Conservation (phyloP, 1,140 invertebrate species). For the Ostrea edulis region DNA sequence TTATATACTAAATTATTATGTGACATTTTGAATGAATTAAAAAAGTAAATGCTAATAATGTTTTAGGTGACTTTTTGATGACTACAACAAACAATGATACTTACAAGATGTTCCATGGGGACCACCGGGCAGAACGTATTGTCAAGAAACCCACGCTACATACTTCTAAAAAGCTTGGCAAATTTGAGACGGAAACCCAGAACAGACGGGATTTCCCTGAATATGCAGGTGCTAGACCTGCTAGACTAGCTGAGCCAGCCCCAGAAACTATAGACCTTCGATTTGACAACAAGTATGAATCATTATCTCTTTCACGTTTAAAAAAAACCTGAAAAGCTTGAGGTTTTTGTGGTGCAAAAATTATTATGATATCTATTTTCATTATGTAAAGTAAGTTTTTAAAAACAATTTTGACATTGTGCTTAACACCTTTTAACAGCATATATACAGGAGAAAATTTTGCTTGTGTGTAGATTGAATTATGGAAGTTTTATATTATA, state of each 20-base stretch:
- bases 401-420: neutral
- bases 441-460: no score
- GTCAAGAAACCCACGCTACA: conserved; percentile 60
- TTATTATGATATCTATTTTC: neutral
- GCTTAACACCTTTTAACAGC: neutral
- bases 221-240: conserved; percentile 63
- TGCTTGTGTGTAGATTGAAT: no score
- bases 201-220: conserved; percentile 69
- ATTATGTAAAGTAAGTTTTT: neutral
- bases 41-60: no score
- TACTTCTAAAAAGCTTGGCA: conserved; percentile 57
- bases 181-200: conserved; percentile 70
- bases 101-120: conserved; percentile 69
- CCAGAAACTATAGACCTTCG: conserved; percentile 72
- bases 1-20: no score
- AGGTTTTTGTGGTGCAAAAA: neutral
- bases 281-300: conserved; percentile 74
- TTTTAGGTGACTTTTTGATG: conserved; percentile 66
- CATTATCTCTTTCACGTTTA: neutral
- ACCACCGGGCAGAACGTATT: conserved; percentile 64
- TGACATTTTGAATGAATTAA: no score
- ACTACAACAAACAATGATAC: conserved; percentile 72
- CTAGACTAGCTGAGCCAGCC: conserved; percentile 68
- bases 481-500: no score
- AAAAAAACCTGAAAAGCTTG: neutral